Conservation (phyloP, 2,797 vertebrate species). For the Hydrocynus forskahlii region DNA sequence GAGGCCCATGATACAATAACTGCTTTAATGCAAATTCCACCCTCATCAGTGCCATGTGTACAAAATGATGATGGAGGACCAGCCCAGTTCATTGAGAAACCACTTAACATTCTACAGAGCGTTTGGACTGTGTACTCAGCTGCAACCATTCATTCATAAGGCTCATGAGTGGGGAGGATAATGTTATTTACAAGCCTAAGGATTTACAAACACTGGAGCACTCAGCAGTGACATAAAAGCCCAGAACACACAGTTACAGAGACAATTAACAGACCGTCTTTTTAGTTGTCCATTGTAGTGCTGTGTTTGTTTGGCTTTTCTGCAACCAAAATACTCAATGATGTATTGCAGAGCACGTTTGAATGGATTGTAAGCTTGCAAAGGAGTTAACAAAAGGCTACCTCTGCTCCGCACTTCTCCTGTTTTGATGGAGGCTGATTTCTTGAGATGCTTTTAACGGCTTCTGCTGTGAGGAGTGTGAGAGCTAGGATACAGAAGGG, state of each 20-base stretch:
- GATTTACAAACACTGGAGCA: constrained; percentile 9
- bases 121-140: constrained; percentile 7
- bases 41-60: not conserved
- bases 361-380: not conserved
- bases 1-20: not conserved
- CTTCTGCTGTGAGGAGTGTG: not conserved
- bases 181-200: constrained; percentile 19
- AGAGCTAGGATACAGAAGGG: not conserved
- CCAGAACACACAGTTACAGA: not conserved
- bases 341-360: not conserved
- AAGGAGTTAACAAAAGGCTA: not conserved
- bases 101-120: not conserved
- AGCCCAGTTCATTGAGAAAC: constrained; percentile 14
- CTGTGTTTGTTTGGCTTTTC: not conserved
- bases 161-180: not conserved
- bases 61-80: not conserved
- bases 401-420: not conserved
- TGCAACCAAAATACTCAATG: not conserved
- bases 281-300: constrained; percentile 3
- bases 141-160: not conserved
- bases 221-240: not conserved
- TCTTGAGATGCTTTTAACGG: not conserved
- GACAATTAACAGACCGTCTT: not conserved
- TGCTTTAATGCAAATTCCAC: not conserved
- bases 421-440: not conserved